Evolutionary conservation across 2,797 vertebrate species (phyloP), one percentile per base, ranked within the genome.

Genomic region (Botia kubotai): DNA sequence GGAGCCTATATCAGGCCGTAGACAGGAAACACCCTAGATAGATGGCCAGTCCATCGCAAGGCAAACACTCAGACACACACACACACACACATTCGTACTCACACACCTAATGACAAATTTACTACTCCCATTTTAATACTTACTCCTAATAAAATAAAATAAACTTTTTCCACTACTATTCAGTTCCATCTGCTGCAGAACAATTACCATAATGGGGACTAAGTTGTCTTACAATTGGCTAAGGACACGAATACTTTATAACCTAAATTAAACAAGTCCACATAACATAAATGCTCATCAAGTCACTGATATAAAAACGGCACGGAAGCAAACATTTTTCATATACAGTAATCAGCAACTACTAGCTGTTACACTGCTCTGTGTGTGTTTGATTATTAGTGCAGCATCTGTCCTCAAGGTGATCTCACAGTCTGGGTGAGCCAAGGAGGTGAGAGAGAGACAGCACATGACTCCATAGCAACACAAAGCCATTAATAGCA

Each of bases 401-500:
- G 6, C 0, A 19, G 3, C 19, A 62, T 33, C 13, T 11, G 21
- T 73, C 3, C 36, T 58, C 62, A 55, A 50, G 17, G 62, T 48
- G 58, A 72, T 50, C 12, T 36, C 46, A 66, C 48, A 69, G 39
- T 50, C 10, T 46, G 52, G 58, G 36, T 14, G 14, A 23, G 55
- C 17, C 11, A 67, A 46, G 58, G 72, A 81, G 80, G 46, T 33
- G 53, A 76, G 29, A 43, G 57, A 70, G 19, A 63, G 7, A 2
- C 29, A 65, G 62, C 36, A 13, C 67, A 79, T 13, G 60, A 43
- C 26, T 71, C 60, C 33, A 48, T 57, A 79, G 53, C 53, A 69
- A 77, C 67, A 63, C 21, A 13, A 63, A 66, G 50, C n/a, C 12
- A 79, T 53, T 23, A 53, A 72, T 39, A 72, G 68, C 72, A 72